Evolutionary conservation across 2,113 vertebrate genomes (phyloP), one percentile per base, ranked within the genome.

Genomic region (Archilochus colubris): DNA sequence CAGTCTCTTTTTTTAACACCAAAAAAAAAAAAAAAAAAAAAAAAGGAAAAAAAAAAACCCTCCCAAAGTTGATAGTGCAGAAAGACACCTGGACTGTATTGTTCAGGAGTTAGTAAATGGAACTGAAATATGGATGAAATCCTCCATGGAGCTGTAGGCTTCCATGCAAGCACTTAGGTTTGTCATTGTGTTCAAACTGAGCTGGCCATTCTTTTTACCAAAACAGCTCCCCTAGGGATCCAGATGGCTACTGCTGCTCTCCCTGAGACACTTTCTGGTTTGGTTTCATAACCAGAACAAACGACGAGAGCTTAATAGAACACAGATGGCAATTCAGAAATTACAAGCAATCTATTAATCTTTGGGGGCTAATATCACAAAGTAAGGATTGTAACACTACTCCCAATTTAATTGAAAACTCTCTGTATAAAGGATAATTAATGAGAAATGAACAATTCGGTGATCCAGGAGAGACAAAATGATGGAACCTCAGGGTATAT

Each of bases 391-490:
- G 86, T 82, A 97, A 96, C 96, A 88, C 81, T 89, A 86, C 78
- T 98, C 96, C 95, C 86, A 81, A 46, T 94, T 96, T 97, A 97
- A 98, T 96, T 97, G 97, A 87, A 97, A 97, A 97, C 63, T 89
- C 95, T 95, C 80, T 74, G 23, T 83, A 90, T 95, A 97, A 97
- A 95, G 97, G 93, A 94, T 95, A 96, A 84, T 95, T 97, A 97
- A 96, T 97, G 96, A 97, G 96, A 98, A 98, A 97, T 67, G 84
- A 95, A 97, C 94, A 93, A 93, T 93, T 96, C 96, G 94, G 91
- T 97, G 93, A 96, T 97, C 97, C 96, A 95, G 94, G 91, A 96
- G 96, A 96, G 94, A 88, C 76, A 88, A 95, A 95, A 93, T 92
- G 89, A 93, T 91, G 86, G 72, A 28, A 94, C 89, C 94, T 95